Percentiles rank a stretch among this genome's conserved stretches.
phyloP scores from a whole-genome alignment of 2,888 invertebrate genomes.

The Anaspis maculata region DNA sequence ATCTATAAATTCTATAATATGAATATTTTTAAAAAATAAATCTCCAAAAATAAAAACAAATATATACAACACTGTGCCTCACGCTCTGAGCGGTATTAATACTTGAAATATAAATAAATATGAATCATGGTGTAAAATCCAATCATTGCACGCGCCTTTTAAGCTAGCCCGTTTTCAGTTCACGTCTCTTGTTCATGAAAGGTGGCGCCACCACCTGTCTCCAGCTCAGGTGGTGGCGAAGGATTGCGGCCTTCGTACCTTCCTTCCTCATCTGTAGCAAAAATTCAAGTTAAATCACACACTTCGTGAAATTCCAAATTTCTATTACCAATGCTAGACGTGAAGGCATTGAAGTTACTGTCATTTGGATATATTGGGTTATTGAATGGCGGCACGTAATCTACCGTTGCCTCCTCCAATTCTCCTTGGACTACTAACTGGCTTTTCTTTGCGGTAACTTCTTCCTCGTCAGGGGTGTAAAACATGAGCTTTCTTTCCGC shows the following conservation, averaged over 20 bases:
- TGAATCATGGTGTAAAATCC: slow-evolving; percentile 12
- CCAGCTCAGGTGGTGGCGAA: slow-evolving; percentile 39
- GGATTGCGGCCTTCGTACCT: slow-evolving; percentile 42
- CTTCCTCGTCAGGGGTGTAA: slow-evolving; percentile 39
- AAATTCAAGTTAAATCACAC: not conserved
- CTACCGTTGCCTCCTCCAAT: slow-evolving; percentile 28
- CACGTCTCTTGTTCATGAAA: slow-evolving; percentile 1
- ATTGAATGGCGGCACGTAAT: slow-evolving; percentile 42
- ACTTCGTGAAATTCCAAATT: too few relatives aligned
- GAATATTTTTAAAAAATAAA: slow-evolving; percentile 31
- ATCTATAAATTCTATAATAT: too few relatives aligned
- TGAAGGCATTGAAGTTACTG: slow-evolving; percentile 35
- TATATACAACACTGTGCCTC: slow-evolving; percentile 30
- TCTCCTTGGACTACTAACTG: slow-evolving; percentile 9
- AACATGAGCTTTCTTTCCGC: slow-evolving; percentile 23
- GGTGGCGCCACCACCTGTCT: slow-evolving; percentile 5
- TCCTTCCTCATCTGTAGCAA: slow-evolving; percentile 36
- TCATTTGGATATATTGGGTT: slow-evolving; percentile 41
- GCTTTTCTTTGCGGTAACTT: slow-evolving; percentile 16
- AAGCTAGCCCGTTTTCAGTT: slow-evolving; percentile 15
- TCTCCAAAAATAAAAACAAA: slow-evolving; percentile 32
- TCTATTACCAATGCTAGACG: too few relatives aligned
- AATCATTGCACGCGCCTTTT: slow-evolving; percentile 25
- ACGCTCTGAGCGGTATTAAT: too few relatives aligned
- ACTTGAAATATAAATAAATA: slow-evolving; percentile 9